These are phyloP conservation scores for Leptinotarsa undecemlineata DNA, from an alignment of 1,140 invertebrate genomes.

Conservation along the genomic window DNA sequence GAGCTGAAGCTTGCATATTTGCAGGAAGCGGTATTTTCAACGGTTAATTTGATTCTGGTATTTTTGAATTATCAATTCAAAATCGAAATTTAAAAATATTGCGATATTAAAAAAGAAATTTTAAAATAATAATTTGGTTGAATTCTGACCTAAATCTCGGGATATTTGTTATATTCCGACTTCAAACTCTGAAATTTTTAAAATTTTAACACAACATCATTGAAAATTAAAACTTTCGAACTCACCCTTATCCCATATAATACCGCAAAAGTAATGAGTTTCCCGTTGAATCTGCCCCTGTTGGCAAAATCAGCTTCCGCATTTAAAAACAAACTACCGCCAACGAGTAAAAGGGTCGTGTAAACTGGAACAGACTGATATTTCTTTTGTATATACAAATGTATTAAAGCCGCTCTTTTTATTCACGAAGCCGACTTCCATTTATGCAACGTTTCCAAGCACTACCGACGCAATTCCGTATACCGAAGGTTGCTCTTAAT, in stretches of 20 bases:
- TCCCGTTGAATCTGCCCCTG: not conserved
- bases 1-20: no score
- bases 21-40: no score
- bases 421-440: not conserved
- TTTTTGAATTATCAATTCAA: no score
- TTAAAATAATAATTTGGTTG: no score
- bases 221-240: not conserved
- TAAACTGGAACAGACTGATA: not conserved
- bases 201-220: no score
- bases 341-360: not conserved
- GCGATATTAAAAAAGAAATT: no score
- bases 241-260: not conserved
- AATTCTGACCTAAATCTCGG: no score
- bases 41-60: no score
- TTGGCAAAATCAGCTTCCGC: not conserved
- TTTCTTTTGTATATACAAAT: not conserved
- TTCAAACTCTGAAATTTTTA: no score
- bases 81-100: no score
- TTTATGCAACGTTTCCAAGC: not conserved
- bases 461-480: not conserved
- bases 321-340: not conserved
- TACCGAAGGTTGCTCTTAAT: not conserved
- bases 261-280: not conserved
- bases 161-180: no score
- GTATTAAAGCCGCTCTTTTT: no score